phyloP scores from a whole-genome alignment of 2,797 vertebrate genomes.

The Taeniopygia guttata region DNA sequence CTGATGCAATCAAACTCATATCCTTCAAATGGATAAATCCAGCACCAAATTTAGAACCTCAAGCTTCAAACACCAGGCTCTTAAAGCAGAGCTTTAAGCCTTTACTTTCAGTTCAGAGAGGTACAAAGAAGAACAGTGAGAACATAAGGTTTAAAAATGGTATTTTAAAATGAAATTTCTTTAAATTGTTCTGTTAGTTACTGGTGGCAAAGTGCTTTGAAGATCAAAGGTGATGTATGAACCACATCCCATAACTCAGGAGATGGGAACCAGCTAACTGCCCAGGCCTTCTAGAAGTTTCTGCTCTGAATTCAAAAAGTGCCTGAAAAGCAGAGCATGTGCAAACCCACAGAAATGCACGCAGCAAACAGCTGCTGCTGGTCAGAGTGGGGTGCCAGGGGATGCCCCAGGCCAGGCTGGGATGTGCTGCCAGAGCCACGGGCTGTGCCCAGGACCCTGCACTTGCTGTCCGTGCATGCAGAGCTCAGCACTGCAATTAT shows the following conservation, averaged over 20 bases:
- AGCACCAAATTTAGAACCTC: constrained; percentile 37
- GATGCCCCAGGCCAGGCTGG: not conserved
- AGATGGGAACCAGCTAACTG: not conserved
- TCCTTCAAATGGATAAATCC: constrained; percentile 39
- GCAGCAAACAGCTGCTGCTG: accelerated
- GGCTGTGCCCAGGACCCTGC: not conserved
- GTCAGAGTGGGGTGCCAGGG: not conserved
- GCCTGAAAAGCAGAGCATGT: not conserved
- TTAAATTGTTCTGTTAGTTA: not conserved
- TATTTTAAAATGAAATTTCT: not conserved
- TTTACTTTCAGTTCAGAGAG: not conserved
- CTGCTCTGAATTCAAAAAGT: not conserved
- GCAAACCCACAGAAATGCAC: not conserved
- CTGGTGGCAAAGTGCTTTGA: not conserved
- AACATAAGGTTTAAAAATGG: not conserved
- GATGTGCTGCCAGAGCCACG: not conserved
- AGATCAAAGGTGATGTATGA: not conserved
- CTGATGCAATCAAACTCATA: constrained; percentile 37
- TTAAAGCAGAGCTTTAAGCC: constrained; percentile 1
- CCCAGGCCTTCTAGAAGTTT: not conserved
- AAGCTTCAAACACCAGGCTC: not conserved
- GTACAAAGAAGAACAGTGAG: not conserved
- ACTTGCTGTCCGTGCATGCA: not conserved
- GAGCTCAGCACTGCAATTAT: not conserved
- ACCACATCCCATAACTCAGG: not conserved